Base-by-base conservation (phyloP, 2,113 vertebrate genomes). In the Mohoua ochrocephala region DNA sequence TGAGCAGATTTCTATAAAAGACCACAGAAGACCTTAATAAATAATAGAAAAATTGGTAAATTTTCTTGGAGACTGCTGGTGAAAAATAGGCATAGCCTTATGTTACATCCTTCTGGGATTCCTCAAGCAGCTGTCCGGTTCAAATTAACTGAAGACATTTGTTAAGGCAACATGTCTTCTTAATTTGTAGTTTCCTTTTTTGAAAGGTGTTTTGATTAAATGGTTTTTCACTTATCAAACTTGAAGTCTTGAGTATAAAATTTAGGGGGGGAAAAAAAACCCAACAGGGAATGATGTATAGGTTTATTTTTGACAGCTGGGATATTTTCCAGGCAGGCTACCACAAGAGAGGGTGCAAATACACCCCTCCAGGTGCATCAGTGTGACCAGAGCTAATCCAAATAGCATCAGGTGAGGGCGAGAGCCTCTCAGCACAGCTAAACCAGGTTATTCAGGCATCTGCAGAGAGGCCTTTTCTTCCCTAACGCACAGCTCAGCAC, bases 151-250 rank as follows among this genome's bases (percentile, higher is more conserved):
- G 26, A 61, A 80, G 71, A 37, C 22, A 59, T 87, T 78, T 75
- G 42, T 77, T 70, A 83, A 50, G 59, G n/a, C 54, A 77, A 27
- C 5, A 8, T 30, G 49, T 77, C 31, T 92, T 84, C 76, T 61
- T 33, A 69, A 79, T 35, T 69, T 67, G 6, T n/a, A 19, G 35
- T 68, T 95, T 90, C 61, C 52, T 69, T 84, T 81, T 91, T 70
- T 91, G 69, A 84, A 91, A 85, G 26, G 41, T 79, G 41, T 73
- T 87, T 89, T 24, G 9, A 75, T 87, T 91, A 84, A 87, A 60
- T 33, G 4, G 1, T n/a, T 91, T 91, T 94, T 65, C 49, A 87
- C 35, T 73, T 88, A 73, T 42, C 89, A 69, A 50, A 61, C 56
- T 79, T 76, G 30, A 89, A 85, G 22, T 4, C 69, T 68, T 41